Conservation (phyloP, 1,140 invertebrate genomes). For the Andricus grossulariae region DNA sequence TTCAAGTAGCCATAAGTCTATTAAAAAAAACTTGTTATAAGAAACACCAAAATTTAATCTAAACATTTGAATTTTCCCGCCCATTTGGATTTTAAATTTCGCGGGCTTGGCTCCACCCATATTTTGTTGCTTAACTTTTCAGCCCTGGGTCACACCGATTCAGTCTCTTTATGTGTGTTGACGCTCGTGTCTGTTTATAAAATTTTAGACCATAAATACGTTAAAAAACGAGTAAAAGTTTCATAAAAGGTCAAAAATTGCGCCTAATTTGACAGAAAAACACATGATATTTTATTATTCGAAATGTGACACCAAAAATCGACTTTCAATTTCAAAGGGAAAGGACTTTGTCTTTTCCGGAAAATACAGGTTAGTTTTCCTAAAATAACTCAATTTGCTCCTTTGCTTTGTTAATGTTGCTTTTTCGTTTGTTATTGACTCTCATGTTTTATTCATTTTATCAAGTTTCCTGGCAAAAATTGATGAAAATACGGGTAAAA, state of each 20-base stretch:
- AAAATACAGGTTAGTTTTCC: not conserved
- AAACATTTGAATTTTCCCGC: not conserved
- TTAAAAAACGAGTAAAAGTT: not conserved
- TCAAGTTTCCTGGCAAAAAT: too few relatives aligned
- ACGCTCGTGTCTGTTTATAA: too few relatives aligned
- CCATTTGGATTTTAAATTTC: not conserved
- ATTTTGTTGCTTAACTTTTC: too few relatives aligned
- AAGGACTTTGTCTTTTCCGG: not conserved
- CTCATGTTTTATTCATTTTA: too few relatives aligned
- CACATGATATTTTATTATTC: not conserved
- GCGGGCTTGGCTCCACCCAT: not conserved
- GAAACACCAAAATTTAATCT: too few relatives aligned
- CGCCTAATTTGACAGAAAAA: not conserved
- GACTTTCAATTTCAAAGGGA: not conserved
- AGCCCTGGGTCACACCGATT: too few relatives aligned
- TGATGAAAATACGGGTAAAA: not conserved
- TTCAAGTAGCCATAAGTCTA: too few relatives aligned
- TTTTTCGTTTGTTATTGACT: not conserved
- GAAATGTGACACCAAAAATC: conserved; percentile 3
- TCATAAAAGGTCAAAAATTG: not conserved
- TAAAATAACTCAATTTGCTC: not conserved
- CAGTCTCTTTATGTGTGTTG: too few relatives aligned
- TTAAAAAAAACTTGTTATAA: too few relatives aligned
- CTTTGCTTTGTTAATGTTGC: not conserved
- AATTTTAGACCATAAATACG: too few relatives aligned